Percentiles rank a stretch among this genome's conserved stretches.
phyloP scores from a whole-genome alignment of 2,113 vertebrate genomes.

The Tyto alba region DNA sequence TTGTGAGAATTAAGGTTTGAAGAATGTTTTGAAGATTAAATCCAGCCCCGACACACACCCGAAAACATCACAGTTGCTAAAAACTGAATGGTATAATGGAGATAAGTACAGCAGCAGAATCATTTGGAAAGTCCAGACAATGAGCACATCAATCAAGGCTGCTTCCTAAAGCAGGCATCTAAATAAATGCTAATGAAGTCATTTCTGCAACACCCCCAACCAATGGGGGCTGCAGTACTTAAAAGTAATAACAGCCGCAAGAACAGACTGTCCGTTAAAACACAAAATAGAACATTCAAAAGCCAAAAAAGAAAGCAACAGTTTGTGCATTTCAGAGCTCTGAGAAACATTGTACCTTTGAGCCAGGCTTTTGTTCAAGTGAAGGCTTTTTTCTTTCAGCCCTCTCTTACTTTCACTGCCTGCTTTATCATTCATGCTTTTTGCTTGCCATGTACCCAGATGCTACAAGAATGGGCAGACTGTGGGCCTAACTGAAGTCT shows the following conservation, averaged over 20 bases:
- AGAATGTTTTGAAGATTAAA: neutral
- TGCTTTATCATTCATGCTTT: neutral
- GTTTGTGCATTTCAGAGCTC: constrained; percentile 20
- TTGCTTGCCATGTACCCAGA: neutral
- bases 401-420: neutral
- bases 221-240: neutral
- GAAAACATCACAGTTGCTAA: neutral
- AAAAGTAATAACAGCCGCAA: neutral
- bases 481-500: neutral
- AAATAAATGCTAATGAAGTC: constrained; percentile 17
- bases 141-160: constrained; percentile 2
- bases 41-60: neutral
- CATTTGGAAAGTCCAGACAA: neutral
- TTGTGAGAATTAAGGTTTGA: neutral
- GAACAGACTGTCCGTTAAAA: neutral
- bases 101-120: neutral
- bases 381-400: neutral
- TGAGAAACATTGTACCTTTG: neutral
- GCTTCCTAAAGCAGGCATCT: neutral
- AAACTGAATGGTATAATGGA: neutral
- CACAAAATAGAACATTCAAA: neutral
- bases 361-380: neutral
- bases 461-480: neutral
- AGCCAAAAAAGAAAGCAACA: constrained; percentile 4
- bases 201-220: neutral